Evolutionary conservation across 2,888 invertebrate species (phyloP), one percentile per base, ranked within the genome.

Genomic region (Meteorus cinctellus): DNA sequence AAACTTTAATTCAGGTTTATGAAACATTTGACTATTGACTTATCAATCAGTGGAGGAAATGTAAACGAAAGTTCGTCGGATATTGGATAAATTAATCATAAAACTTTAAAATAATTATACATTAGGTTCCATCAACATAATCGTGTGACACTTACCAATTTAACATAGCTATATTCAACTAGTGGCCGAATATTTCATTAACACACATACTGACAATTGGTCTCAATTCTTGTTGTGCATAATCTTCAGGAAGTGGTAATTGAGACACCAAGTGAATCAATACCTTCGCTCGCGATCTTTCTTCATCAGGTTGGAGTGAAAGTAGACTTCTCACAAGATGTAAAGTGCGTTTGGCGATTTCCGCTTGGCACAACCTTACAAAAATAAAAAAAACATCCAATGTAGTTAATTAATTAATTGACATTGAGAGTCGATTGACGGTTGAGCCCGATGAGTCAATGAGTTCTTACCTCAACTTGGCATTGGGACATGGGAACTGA

Each of bases 191-290:
- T 41, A 81, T 81, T 74, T 83, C 80, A 73, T 82, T 82, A 29
- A 83, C 79, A 71, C 85, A 85, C 82, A 85, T 84, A 78, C 86
- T 87, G 27, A 88, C 84, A 51, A 89, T 84, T 6, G 86, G 84
- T 72, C 88, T 84, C 29, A 89, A 81, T 74, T 92, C 92, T 81
- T 92, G 91, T 70, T 92, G 89, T 3, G 91, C 90, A 81, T 92
- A 92, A 86, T 93, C 93, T 82, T 92, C 92, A 12, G 93, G 92
- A 81, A 93, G 89, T 1, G 93, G 92, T 77, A 93, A 86, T 62
- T 91, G 90, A 2, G 90, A 89, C 16, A 92, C 89, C 66, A 91
- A 87, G 59, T 91, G 90, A 0, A 91, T 90, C 62, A 93, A 84
- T 16, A 91, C 81, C 14, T 83, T 84, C 5, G 84, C 80, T 4